Conservation (phyloP, 2,797 vertebrate genomes). For the Trachops cirrhosus region DNA sequence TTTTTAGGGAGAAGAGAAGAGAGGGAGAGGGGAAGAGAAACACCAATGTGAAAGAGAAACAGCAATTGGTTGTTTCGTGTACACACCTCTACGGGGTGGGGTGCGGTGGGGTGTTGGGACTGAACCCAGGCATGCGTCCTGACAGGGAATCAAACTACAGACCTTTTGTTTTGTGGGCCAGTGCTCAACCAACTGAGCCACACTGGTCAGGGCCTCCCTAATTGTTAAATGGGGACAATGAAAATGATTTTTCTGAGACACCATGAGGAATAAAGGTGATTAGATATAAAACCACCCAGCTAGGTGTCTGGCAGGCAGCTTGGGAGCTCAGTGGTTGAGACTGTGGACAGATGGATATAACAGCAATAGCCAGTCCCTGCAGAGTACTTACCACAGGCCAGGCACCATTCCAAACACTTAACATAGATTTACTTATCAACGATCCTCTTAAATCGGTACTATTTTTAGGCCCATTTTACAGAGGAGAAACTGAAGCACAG, state of each 20-base stretch:
- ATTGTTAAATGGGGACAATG: neutral
- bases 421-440: neutral
- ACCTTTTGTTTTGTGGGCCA: neutral
- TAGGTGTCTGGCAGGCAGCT: neutral
- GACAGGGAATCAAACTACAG: neutral
- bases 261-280: neutral
- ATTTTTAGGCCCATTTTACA: neutral
- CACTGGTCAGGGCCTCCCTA: neutral
- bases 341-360: neutral
- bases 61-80: neutral
- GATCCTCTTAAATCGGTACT: neutral
- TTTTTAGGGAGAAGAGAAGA: neutral
- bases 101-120: neutral
- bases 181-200: neutral
- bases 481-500: neutral
- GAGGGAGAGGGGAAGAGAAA: no score
- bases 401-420: neutral
- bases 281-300: neutral
- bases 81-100: fast-evolving
- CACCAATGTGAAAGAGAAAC: neutral
- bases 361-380: neutral
- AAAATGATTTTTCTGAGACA: neutral
- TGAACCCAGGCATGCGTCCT: neutral
- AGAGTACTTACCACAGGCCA: neutral
- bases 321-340: neutral